Conservation (phyloP, 2,797 vertebrate genomes). For the Brachyalestes nurse region DNA sequence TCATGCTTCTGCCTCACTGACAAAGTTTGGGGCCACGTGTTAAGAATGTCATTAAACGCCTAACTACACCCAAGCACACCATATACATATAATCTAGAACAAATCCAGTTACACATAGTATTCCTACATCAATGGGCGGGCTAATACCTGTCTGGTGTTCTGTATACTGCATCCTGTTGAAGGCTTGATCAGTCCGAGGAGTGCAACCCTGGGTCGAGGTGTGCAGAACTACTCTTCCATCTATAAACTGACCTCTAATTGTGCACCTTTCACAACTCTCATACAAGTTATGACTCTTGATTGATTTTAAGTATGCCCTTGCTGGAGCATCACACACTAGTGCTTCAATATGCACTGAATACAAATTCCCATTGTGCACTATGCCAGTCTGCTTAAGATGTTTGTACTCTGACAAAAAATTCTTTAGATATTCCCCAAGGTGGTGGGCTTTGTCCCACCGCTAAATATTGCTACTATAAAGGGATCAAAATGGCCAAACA, state of each 20-base stretch:
- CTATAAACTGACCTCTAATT: slow-evolving; percentile 29
- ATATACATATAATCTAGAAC: slow-evolving; percentile 57
- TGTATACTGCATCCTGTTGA: slow-evolving; percentile 24
- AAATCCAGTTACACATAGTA: slow-evolving; percentile 49
- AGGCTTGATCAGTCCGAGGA: slow-evolving; percentile 32
- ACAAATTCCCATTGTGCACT: slow-evolving; percentile 36
- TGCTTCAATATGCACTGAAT: slow-evolving; percentile 29
- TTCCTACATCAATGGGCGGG: slow-evolving; percentile 47
- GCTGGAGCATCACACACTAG: slow-evolving; percentile 51
- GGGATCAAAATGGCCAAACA: slow-evolving; percentile 35
- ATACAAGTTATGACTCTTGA: slow-evolving; percentile 45
- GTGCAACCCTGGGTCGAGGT: slow-evolving; percentile 15
- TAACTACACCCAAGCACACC: slow-evolving; percentile 7
- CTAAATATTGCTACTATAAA: slow-evolving; percentile 50
- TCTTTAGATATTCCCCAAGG: slow-evolving; percentile 44
- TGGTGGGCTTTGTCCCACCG: slow-evolving; percentile 31
- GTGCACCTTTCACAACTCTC: slow-evolving; percentile 48
- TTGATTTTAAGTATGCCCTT: slow-evolving; percentile 47
- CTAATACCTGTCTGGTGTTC: slow-evolving; percentile 40
- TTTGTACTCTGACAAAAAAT: slow-evolving; percentile 52
- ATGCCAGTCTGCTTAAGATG: slow-evolving; percentile 45
- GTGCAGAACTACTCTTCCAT: slow-evolving; percentile 41
- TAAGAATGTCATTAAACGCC: too few relatives aligned
- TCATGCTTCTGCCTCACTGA: slow-evolving; percentile 17
- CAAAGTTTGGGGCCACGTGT: neutral